Evolutionary conservation across 2,797 vertebrate species (phyloP).

Genomic region (Decapterus maruadsi): DNA sequence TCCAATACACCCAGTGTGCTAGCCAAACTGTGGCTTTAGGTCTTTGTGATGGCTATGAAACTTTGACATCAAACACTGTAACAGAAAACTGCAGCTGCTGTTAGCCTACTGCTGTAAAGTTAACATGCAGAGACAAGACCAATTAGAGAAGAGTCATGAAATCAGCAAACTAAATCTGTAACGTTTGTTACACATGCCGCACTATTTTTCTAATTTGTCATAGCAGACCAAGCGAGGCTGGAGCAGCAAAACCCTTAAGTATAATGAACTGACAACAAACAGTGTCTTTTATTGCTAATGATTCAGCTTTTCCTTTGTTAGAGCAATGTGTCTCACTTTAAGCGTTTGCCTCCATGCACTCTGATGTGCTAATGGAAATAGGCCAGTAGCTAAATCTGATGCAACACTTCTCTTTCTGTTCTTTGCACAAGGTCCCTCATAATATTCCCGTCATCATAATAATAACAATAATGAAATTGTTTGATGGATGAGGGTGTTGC

Average conservation of each 20-base stretch:
- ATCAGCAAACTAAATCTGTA: background rate
- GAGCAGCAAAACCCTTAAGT: background rate
- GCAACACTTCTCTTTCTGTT: background rate
- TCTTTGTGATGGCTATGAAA: too few species aligned
- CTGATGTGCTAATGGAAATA: background rate
- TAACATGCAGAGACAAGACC: too few species aligned
- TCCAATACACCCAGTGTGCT: too few species aligned
- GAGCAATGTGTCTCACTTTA: background rate
- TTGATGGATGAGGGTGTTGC: constrained; percentile 2
- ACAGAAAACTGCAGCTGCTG: too few species aligned
- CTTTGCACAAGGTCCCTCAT: background rate
- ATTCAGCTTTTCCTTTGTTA: background rate
- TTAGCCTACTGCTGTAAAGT: too few species aligned
- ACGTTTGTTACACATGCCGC: background rate
- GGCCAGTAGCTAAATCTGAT: background rate
- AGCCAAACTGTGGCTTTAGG: too few species aligned
- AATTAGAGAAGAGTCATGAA: background rate
- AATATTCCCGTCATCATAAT: background rate
- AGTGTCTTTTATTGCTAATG: background rate
- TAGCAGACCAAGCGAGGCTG: background rate
- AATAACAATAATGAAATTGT: background rate
- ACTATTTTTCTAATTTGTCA: background rate
- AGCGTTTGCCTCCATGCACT: background rate
- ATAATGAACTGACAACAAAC: background rate
- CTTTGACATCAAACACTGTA: too few species aligned